phyloP scores from a whole-genome alignment of 1,140 invertebrate genomes.

The Drosophila pandora region DNA sequence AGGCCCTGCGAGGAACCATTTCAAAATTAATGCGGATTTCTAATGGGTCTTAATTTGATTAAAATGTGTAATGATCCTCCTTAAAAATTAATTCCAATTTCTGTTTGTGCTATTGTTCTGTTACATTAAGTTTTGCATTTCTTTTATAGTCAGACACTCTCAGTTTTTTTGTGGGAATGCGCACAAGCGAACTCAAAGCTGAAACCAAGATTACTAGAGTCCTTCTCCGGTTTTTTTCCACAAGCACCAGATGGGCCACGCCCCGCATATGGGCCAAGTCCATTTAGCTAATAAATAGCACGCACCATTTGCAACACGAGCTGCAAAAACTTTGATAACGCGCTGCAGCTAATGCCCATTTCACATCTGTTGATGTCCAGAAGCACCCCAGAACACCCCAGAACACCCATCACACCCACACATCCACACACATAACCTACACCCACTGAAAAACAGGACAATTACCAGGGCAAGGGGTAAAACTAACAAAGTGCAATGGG shows the following conservation, averaged over 20 bases:
- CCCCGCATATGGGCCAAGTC: not conserved
- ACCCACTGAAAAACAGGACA: slow-evolving; percentile 5
- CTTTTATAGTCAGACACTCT: not conserved
- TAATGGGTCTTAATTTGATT: not conserved
- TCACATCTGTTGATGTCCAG: slow-evolving; percentile 46
- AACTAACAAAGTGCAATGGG: slow-evolving; percentile 39
- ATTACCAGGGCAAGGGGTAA: slow-evolving; percentile 20
- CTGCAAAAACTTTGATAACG: slow-evolving; percentile 53
- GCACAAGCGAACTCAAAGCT: not conserved
- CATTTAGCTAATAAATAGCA: slow-evolving; percentile 41
- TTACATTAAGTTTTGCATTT: not conserved
- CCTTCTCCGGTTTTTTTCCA: not conserved
- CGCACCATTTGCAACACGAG: slow-evolving; percentile 37
- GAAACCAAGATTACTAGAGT: not conserved
- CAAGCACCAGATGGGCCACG: slow-evolving; percentile 12
- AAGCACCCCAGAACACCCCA: not conserved
- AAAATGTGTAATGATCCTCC: not conserved
- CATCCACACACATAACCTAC: not conserved
- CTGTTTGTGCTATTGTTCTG: not conserved
- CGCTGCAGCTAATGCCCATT: slow-evolving; percentile 55
- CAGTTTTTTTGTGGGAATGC: not conserved
- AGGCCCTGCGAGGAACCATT: not conserved
- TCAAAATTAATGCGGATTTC: not conserved
- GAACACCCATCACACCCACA: not conserved
- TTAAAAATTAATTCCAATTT: not conserved